These are phyloP conservation scores for Drosophila orosa DNA, from an alignment of 1,140 invertebrate species.

Conservation along the genomic window DNA sequence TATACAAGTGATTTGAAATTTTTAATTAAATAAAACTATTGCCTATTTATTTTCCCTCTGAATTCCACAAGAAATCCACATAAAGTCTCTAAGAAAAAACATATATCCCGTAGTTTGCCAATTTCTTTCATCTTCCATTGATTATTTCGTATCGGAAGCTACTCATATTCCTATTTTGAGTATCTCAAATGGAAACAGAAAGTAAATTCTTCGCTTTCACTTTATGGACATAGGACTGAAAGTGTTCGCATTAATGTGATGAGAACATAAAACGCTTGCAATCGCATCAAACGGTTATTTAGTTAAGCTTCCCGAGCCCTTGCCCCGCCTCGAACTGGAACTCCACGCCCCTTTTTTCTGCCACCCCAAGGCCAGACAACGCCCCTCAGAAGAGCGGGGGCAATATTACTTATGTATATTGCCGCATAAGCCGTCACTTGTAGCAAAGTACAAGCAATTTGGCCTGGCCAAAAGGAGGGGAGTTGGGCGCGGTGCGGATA, in stretches of 20 bases:
- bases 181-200: constrained; percentile 1
- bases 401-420: constrained; percentile 82
- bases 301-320: constrained; percentile 54
- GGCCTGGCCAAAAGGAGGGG: constrained; percentile 31
- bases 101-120: no score
- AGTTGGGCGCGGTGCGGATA: constrained; percentile 53
- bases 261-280: constrained; percentile 70
- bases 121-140: not conserved
- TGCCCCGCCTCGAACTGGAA: constrained; percentile 8
- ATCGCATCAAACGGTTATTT: constrained; percentile 80
- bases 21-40: not conserved
- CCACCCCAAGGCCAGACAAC: constrained; percentile 28
- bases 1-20: no score
- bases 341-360: constrained; percentile 2
- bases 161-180: constrained; percentile 1
- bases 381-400: constrained; percentile 36
- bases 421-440: constrained; percentile 79
- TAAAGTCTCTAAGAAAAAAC: not conserved
- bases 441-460: constrained; percentile 80
- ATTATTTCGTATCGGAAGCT: constrained; percentile 3
- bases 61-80: not conserved
- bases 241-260: constrained; percentile 75
- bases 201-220: constrained; percentile 6
- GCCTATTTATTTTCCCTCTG: not conserved
- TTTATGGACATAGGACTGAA: constrained; percentile 50